Base-by-base conservation (phyloP, 2,888 invertebrate species). In the Smittia sp. region DNA sequence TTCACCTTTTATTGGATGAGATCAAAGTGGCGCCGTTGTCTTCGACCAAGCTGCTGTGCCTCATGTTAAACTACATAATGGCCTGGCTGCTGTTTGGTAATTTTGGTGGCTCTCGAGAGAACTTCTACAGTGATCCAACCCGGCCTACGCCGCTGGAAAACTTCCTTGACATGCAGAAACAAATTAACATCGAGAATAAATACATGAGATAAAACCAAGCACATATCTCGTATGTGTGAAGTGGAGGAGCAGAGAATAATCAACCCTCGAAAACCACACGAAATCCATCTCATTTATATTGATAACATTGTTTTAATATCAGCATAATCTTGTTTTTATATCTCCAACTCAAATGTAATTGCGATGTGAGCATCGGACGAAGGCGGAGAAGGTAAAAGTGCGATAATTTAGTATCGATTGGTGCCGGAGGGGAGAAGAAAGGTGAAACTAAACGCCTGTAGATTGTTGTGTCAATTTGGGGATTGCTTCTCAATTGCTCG, bases 251-350 rank as follows among this genome's bases (percentile, higher is more conserved):
- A 32, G 15, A 22, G 27, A 52, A 69, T 52, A 69, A 69, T 69
- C 69, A 69, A 69, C 69, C 69, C 69, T 46, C 52, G 27, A 15
- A 52, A 54, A 69, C 69, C 69, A 54, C 69, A 69, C 9, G 32
- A 54, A 69, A 41, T 24, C 46, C 69, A 69, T 69, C 63, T 72
- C 62, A 72, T 72, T 72, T 72, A 72, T 72, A 72, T 72, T 72
- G 72, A 72, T 72, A 72, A 72, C 72, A 72, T 72, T 62, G 72
- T 72, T 72, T 72, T 72, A 72, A 72, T 72, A 72, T 72, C 72
- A 72, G 58, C 39, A 62, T 72, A 72, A 72, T 72, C 72, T 63
- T 22, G 62, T 72, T 70, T 72, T 58, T 22, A 58, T 22, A 22
- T 58, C 22, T 58, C 58, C 58, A 22, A 58, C 27, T 38, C 11